Evolutionary conservation across 2,888 invertebrate genomes (phyloP), one percentile per base, ranked within the genome.

Genomic region (Chloroclystis v-ata): DNA sequence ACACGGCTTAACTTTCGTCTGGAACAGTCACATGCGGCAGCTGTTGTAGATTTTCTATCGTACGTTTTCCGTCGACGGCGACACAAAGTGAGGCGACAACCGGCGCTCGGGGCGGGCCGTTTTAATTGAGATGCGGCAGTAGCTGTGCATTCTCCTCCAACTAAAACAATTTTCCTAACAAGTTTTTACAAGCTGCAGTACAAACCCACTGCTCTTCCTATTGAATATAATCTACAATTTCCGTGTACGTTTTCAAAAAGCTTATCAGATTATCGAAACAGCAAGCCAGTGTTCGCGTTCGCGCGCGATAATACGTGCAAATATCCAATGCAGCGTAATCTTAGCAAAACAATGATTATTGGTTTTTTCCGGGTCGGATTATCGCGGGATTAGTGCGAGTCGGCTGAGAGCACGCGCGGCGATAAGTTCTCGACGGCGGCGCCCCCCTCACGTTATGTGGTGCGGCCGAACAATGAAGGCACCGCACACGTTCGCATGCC

Each of bases 291-390:
- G 72, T 73, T 73, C 71, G 65, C 54, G 32, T 16, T 69, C 70
- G 72, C 66, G 65, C 54, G 52, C 66, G 73, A 78, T 82, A 79
- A 75, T 69, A 69, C 67, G 71, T 62, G 72, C 75, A 83, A 82
- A 83, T 76, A 81, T 60, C 60, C 63, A 72, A 67, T 70, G 65
- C 70, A 67, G 63, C 61, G 74, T 71, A 78, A 78, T 70, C 61
- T 69, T 76, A 64, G 67, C 65, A 75, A 74, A 82, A 84, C 82
- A 83, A 78, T 79, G 75, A 73, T 65, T 78, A 78, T 78, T 76
- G 75, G 72, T 69, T 78, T 79, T 82, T 84, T 82, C 82, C 80
- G 78, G 77, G 76, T 78, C 51, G 78, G 83, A 82, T 85, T 82
- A 84, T 64, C 67, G 71, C 67, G 67, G 75, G 78, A 80, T 84